Evolutionary conservation across 2,888 invertebrate genomes (phyloP).

Genomic region (Rapana venosa): DNA sequence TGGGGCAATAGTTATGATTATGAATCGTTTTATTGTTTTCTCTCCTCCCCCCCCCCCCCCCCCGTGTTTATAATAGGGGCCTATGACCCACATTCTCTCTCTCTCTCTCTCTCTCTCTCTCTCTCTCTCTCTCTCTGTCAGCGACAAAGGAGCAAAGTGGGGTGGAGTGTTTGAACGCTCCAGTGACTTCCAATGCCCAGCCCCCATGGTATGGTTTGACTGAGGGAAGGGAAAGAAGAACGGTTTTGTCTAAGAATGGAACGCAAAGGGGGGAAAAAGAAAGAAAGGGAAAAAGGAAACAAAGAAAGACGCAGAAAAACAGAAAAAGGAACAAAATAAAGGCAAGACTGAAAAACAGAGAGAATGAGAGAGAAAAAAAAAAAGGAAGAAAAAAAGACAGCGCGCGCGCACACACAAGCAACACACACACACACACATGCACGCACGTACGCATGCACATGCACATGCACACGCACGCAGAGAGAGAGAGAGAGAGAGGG

Average conservation of each 20-base stretch:
- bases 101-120: constrained; percentile 9
- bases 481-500: not conserved
- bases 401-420: not conserved
- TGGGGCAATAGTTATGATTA: no score
- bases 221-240: no score
- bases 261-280: no score
- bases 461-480: not conserved
- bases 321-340: not conserved
- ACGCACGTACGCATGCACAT: no score
- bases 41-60: not conserved
- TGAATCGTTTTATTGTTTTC: not conserved
- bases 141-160: no score
- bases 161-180: no score
- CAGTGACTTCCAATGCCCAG: no score
- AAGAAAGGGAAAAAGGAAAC: no score
- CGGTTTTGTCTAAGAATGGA: no score
- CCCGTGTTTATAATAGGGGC: not conserved
- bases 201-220: no score
- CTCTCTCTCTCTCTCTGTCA: not conserved
- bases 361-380: not conserved
- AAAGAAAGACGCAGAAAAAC: not conserved
- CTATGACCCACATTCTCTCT: not conserved
- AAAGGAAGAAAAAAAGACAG: not conserved
- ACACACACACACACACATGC: not conserved
- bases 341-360: not conserved